Conservation (phyloP, 2,113 vertebrate species). For the Aphyosemion australe region DNA sequence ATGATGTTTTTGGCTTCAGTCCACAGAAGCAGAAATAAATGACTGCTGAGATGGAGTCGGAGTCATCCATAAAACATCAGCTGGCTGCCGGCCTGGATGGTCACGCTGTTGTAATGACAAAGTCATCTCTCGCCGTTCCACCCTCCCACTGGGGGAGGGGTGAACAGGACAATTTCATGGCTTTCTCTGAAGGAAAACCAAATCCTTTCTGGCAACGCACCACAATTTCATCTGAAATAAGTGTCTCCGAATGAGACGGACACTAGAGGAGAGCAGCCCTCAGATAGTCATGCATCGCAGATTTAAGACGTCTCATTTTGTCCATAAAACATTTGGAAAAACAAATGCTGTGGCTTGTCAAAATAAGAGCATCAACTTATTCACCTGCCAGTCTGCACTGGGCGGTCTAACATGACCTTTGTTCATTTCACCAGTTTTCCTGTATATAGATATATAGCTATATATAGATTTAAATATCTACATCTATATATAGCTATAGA, state of each 20-base stretch:
- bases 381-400: no score
- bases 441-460: no score
- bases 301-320: background rate
- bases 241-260: background rate
- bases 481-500: no score
- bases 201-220: constrained; percentile 4
- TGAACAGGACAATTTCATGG: constrained; percentile 9
- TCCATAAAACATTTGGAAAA: no score
- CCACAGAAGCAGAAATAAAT: constrained; percentile 20
- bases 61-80: constrained; percentile 22
- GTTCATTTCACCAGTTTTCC: no score
- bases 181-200: constrained; percentile 5
- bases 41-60: constrained; percentile 1
- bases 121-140: constrained; percentile 5
- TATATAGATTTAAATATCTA: no score
- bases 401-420: no score
- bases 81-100: background rate
- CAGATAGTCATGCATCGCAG: no score
- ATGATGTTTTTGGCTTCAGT: background rate
- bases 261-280: background rate
- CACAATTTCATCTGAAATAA: background rate
- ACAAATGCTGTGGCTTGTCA: no score
- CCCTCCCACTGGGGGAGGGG: background rate
- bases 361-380: no score
- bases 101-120: background rate